phyloP scores from a whole-genome alignment of 2,888 invertebrate genomes.

The Morpho deidamia region DNA sequence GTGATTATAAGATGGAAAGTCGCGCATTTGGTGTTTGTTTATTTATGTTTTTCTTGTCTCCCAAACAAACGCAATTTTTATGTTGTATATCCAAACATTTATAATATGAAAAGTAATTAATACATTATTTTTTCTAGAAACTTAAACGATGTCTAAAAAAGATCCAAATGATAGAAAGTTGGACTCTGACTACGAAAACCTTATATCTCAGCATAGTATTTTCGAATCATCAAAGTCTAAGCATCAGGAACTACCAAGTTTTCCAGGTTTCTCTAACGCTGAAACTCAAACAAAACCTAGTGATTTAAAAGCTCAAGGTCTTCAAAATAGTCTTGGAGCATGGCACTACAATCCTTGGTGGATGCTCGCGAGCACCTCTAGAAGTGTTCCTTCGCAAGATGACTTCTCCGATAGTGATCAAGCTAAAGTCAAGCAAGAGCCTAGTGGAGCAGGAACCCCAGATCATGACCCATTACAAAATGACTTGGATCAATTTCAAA shows the following conservation, averaged over 20 bases:
- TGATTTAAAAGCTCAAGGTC: conserved; percentile 60
- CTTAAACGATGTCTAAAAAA: conserved; percentile 67
- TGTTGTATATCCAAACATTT: neutral
- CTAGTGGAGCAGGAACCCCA: conserved; percentile 59
- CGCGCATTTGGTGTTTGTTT: conserved; percentile 72
- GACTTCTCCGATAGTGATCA: conserved; percentile 68
- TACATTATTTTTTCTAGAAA: conserved; percentile 27
- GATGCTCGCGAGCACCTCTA: conserved; percentile 74
- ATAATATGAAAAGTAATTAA: neutral
- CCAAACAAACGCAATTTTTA: conserved; percentile 2
- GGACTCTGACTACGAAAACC: conserved; percentile 70
- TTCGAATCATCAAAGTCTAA: conserved; percentile 66
- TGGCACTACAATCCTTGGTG: conserved; percentile 78
- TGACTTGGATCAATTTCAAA: conserved; percentile 56
- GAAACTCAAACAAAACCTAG: conserved; percentile 73
- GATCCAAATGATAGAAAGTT: conserved; percentile 69
- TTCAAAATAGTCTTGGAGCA: conserved; percentile 60
- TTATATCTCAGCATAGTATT: conserved; percentile 71
- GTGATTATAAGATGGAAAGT: conserved; percentile 22
- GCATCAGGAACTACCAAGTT: conserved; percentile 69
- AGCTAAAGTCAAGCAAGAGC: conserved; percentile 69
- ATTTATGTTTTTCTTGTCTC: conserved; percentile 33
- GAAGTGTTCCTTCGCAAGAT: conserved; percentile 64
- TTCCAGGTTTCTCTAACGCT: conserved; percentile 72
- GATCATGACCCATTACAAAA: conserved; percentile 61